A percentile compares a stretch with the other conserved stretches of the same genome.
These are phyloP conservation scores for Cyanistes caeruleus DNA, from an alignment of 2,113 vertebrate species.

Conservation along the genomic window DNA sequence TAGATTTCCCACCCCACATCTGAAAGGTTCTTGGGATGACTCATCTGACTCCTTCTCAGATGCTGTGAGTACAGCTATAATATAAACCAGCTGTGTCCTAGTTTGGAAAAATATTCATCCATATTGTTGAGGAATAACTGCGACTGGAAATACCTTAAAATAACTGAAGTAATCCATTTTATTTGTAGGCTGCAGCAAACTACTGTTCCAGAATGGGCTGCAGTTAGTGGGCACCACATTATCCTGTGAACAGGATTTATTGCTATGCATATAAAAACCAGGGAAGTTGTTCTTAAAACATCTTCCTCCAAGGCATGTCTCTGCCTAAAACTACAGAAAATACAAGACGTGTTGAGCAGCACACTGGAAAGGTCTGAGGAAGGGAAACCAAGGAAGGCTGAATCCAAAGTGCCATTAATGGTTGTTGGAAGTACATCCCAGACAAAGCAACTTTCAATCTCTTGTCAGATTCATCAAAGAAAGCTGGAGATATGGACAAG, in stretches of 20 bases:
- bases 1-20: background rate
- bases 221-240: background rate
- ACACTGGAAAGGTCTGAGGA: background rate
- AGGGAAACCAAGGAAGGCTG: background rate
- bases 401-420: background rate
- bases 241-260: constrained; percentile 1
- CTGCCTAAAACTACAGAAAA: background rate
- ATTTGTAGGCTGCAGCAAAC: background rate
- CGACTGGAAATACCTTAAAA: background rate
- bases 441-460: background rate
- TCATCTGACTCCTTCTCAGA: background rate
- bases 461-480: background rate
- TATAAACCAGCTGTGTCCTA: background rate
- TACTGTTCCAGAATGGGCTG: background rate
- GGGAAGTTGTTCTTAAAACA: background rate
- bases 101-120: background rate
- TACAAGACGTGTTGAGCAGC: background rate
- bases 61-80: background rate
- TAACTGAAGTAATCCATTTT: background rate
- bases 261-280: background rate
- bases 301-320: background rate
- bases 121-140: background rate
- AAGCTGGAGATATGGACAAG: background rate
- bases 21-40: background rate
- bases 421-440: background rate